A percentile compares a stretch with the other conserved stretches of the same genome.
These are phyloP conservation scores for Scolanthus callimorphus DNA, from an alignment of 92 coral and sea anemone species.

Conservation along the genomic window DNA sequence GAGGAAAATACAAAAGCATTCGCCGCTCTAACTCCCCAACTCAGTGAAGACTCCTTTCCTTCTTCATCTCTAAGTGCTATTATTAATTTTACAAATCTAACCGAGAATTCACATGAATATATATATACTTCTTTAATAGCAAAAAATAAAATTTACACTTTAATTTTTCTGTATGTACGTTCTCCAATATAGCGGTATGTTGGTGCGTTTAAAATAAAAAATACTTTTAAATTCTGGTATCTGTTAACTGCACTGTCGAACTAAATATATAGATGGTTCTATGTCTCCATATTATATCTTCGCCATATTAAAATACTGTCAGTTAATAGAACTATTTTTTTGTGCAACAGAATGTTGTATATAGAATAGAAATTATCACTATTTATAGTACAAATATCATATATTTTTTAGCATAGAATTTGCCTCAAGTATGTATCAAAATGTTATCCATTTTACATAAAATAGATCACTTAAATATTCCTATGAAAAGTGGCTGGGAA, in stretches of 20 bases:
- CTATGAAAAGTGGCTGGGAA: constrained; percentile 77
- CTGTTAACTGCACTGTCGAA: constrained; percentile 62
- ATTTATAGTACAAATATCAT: constrained; percentile 96
- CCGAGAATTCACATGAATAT: constrained; percentile 45
- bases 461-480: constrained; percentile 93
- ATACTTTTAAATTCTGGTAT: constrained; percentile 85
- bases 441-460: constrained; percentile 80
- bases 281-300: constrained; percentile 47
- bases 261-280: constrained; percentile 72
- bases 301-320: constrained; percentile 83
- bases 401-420: constrained; percentile 83
- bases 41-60: neutral
- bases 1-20: constrained; percentile 9
- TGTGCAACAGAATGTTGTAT: constrained; percentile 91
- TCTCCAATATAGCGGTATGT: constrained; percentile 77
- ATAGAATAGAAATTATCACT: constrained; percentile 90
- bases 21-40: neutral
- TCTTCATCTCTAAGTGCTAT: neutral
- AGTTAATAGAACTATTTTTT: constrained; percentile 76
- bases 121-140: constrained; percentile 89
- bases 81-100: constrained; percentile 32
- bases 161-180: constrained; percentile 71
- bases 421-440: constrained; percentile 84
- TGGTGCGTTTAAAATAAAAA: constrained; percentile 96
- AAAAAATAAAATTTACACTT: constrained; percentile 97